Evolutionary conservation across 2,113 vertebrate species (phyloP).

Genomic region (Pangasianodon gigas): DNA sequence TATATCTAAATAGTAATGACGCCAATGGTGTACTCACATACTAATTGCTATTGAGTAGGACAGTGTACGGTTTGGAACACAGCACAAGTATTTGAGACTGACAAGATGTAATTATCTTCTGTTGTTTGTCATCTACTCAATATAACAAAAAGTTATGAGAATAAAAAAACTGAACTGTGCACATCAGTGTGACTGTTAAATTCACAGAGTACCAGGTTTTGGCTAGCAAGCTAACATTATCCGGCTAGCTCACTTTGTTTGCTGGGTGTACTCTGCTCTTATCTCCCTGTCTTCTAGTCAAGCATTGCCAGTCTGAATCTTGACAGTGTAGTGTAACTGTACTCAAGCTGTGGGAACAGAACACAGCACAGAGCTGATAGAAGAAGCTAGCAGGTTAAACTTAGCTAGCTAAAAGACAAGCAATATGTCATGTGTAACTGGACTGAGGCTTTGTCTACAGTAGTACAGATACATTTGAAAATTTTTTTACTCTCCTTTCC

Average conservation of each 20-base stretch:
- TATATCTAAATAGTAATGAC: background rate
- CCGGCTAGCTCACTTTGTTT: background rate
- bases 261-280: background rate
- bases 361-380: background rate
- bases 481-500: too few species aligned
- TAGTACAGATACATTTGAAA: too few species aligned
- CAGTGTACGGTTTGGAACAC: background rate
- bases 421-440: background rate
- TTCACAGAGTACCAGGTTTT: background rate
- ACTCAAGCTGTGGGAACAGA: background rate
- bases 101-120: conserved; percentile 12
- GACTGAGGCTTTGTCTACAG: too few species aligned
- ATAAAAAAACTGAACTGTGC: background rate
- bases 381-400: background rate
- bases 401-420: background rate
- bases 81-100: conserved; percentile 8
- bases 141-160: conserved; percentile 9
- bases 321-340: background rate
- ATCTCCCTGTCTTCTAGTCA: background rate
- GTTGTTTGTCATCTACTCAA: background rate
- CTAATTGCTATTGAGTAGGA: conserved; percentile 6
- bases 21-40: background rate
- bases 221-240: background rate
- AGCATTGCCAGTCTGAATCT: background rate
- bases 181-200: background rate